These are phyloP conservation scores for Eristalinus aeneus DNA, from an alignment of 2,888 invertebrate species.

Conservation along the genomic window DNA sequence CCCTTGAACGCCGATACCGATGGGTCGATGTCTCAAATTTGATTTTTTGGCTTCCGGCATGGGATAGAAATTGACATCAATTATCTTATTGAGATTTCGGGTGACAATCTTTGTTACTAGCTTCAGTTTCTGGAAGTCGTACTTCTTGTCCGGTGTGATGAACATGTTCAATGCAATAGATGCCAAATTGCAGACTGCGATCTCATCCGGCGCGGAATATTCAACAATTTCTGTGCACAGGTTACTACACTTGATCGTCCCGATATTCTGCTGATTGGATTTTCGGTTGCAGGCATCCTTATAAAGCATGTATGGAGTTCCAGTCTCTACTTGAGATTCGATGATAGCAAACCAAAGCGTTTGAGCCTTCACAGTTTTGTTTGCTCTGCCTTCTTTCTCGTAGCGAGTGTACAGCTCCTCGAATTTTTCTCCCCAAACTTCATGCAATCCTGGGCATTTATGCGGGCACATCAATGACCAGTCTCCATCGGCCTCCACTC, in stretches of 20 bases:
- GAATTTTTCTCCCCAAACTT: constrained; percentile 98
- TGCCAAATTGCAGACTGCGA: constrained; percentile 98
- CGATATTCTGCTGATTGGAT: constrained; percentile 98
- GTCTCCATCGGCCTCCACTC: constrained; percentile 90
- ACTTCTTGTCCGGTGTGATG: constrained; percentile 88
- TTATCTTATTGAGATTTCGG: constrained; percentile 96
- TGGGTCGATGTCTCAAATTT: constrained; percentile 92
- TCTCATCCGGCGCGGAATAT: constrained; percentile 94
- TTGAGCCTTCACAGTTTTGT: constrained; percentile 89
- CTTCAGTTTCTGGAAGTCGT: constrained; percentile 93
- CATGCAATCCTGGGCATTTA: constrained; percentile 93
- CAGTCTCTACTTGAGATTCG: constrained; percentile 97
- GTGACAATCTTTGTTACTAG: constrained; percentile 94
- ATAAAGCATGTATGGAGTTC: constrained; percentile 98
- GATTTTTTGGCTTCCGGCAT: constrained; percentile 93
- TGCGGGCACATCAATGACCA: constrained; percentile 99
- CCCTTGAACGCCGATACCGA: constrained; percentile 98
- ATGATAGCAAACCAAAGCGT: constrained; percentile 96
- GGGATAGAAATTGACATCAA: constrained; percentile 98
- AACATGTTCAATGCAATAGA: constrained; percentile 98
- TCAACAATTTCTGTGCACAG: constrained; percentile 99
- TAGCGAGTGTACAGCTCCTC: constrained; percentile 92
- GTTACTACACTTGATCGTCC: constrained; percentile 99
- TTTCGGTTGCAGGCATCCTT: constrained; percentile 98
- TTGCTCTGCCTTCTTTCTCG: constrained; percentile 88